These are phyloP conservation scores for Tortrix viridana DNA, from an alignment of 2,888 invertebrate species.

Conservation along the genomic window DNA sequence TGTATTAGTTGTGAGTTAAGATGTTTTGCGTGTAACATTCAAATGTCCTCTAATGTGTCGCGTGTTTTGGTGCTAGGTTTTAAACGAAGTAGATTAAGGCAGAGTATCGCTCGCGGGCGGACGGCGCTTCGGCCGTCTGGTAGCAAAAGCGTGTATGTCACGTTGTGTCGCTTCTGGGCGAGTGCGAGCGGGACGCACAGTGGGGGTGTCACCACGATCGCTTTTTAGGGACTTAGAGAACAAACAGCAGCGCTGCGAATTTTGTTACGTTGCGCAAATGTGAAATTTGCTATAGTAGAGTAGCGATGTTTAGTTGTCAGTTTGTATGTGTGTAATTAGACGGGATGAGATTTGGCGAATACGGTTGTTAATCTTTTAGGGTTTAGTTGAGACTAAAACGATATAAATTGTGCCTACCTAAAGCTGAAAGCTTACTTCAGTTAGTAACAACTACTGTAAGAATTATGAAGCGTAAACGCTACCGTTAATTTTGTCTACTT, in stretches of 20 bases:
- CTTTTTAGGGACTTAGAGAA: constrained; percentile 76
- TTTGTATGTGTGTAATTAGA: constrained; percentile 32
- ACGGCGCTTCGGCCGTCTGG: constrained; percentile 68
- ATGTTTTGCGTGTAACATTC: constrained; percentile 49
- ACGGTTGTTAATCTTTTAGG: constrained; percentile 16
- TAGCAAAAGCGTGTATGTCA: constrained; percentile 65
- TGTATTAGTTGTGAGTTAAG: constrained; percentile 45
- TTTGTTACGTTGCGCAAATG: constrained; percentile 73
- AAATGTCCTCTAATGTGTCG: constrained; percentile 83
- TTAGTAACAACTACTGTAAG: no score
- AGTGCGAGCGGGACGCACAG: constrained; percentile 70
- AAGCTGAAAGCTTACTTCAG: no score
- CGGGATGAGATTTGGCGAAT: constrained; percentile 26
- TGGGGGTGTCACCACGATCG: constrained; percentile 80
- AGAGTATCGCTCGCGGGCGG: constrained; percentile 59
- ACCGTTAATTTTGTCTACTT: no score
- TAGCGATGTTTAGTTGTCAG: constrained; percentile 31
- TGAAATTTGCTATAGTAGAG: constrained; percentile 55
- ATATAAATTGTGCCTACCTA: no score
- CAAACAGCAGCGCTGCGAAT: constrained; percentile 64
- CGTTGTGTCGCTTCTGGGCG: constrained; percentile 73
- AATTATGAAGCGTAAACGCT: no score
- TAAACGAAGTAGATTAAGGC: constrained; percentile 62
- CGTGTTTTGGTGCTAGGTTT: constrained; percentile 73
- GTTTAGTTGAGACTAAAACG: not conserved